Evolutionary conservation across 1,140 invertebrate species (phyloP), one percentile per base, ranked within the genome.

Genomic region (Drosophila suzukii): DNA sequence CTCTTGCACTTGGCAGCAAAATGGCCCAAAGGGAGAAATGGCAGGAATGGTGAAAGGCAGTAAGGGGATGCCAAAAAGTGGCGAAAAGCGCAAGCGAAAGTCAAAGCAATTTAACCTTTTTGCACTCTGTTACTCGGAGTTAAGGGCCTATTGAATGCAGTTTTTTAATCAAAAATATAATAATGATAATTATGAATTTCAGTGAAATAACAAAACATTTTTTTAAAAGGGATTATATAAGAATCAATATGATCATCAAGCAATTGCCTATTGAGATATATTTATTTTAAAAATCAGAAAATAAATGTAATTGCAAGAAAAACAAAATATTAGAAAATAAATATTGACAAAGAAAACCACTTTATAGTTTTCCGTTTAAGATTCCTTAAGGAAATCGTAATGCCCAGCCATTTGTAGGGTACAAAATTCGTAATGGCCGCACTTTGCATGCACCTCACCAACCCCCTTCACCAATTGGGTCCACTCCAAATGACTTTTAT

Each of bases 401-500:
- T 59, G 34, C 39, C 58, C 20, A 10, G 3, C 27, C 4, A 36
- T 61, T 53, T 60, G 67, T 77, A 84, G 81, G 62, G 77, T 50
- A 68, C 47, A 51, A 32, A 30, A 75, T 67, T 75, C 38, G 55
- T 78, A 85, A 88, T 85, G 83, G 61, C 36, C 65, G 51, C 75
- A 88, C 59, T 86, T 85, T 85, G 73, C 81, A 81, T 78, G 75
- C 61, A 53, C 24, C 39, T 30, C 15, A 1, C 13, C 15, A 13
- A n/a, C 12, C 30, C 46, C 13, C 38, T 13, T 15, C 17, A n/a
- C 36, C 24, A 11, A 27, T 32, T 41, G 47, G 30, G 75, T 81
- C 67, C 56, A 51, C 57, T 81, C 78, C 58, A 76, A 88, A 88
- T 88, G 84, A 88, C 83, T 88, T 89, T 89, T 88, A 89, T 77